These are phyloP conservation scores for Columbina picui DNA, from an alignment of 2,113 vertebrate genomes.

Conservation along the genomic window DNA sequence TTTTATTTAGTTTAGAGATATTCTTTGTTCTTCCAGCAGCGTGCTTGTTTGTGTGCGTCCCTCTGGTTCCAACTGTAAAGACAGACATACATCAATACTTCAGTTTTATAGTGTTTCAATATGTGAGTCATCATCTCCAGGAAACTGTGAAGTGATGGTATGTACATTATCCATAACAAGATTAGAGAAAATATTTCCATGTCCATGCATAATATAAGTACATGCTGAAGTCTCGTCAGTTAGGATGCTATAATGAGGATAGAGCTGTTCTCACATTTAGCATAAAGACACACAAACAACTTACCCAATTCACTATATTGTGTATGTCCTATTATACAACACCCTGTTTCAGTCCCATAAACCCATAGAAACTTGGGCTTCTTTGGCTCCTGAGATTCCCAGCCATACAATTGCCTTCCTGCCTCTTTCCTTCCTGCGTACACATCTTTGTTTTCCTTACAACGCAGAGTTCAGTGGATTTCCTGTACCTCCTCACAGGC, in stretches of 20 bases:
- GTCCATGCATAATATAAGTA: background rate
- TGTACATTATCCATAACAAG: background rate
- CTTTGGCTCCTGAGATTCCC: background rate
- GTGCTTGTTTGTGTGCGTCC: background rate
- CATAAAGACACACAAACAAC: background rate
- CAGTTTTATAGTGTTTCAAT: background rate
- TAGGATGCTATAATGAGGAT: background rate
- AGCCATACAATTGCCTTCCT: slow-evolving; percentile 43
- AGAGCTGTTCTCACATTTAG: background rate
- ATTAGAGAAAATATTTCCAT: background rate
- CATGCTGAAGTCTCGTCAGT: background rate
- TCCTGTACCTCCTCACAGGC: slow-evolving; percentile 53
- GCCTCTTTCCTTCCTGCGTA: slow-evolving; percentile 41
- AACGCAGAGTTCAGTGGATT: slow-evolving; percentile 41
- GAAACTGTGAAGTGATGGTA: background rate
- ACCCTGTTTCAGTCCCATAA: background rate
- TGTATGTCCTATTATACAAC: background rate
- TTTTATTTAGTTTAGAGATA: background rate
- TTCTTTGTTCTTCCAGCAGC: background rate
- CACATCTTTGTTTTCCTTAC: slow-evolving; percentile 65
- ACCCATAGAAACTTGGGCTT: background rate
- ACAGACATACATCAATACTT: background rate
- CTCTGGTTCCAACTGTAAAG: background rate
- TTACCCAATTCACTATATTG: background rate
- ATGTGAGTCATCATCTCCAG: background rate